Percentiles rank a stretch among this genome's conserved stretches.
These are phyloP conservation scores for Zoanthus sociatus DNA, from an alignment of 92 coral and sea anemone genomes.

Conservation along the genomic window DNA sequence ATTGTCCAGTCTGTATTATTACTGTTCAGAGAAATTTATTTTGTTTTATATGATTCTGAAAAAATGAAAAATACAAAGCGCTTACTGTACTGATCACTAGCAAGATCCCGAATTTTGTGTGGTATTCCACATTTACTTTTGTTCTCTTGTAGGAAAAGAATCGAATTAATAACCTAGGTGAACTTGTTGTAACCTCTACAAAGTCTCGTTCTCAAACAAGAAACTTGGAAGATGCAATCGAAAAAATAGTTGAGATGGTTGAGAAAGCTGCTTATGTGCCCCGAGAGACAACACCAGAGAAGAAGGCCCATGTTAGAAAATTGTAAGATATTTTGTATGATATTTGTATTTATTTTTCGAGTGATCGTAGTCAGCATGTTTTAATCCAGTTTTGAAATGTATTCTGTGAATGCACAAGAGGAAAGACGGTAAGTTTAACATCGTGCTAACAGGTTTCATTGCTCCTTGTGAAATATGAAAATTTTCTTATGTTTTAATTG, in stretches of 20 bases:
- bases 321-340: constrained; percentile 62
- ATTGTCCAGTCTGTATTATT: too few relatives aligned
- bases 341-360: background rate
- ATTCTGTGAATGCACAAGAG: too few relatives aligned
- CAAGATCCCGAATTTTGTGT: background rate
- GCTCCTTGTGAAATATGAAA: too few relatives aligned
- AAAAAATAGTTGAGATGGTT: constrained; percentile 71
- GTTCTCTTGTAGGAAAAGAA: constrained; percentile 73
- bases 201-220: constrained; percentile 81
- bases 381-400: background rate
- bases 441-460: too few relatives aligned
- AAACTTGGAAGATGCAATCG: constrained; percentile 87
- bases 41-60: too few relatives aligned
- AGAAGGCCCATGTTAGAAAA: constrained; percentile 78
- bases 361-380: background rate
- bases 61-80: too few relatives aligned
- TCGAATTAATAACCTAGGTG: constrained; percentile 82
- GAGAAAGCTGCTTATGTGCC: constrained; percentile 85
- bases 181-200: constrained; percentile 85
- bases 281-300: constrained; percentile 75
- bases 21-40: too few relatives aligned
- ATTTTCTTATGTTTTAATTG: too few relatives aligned
- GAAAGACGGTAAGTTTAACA: too few relatives aligned
- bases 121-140: background rate
- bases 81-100: background rate